These are phyloP conservation scores for Drosophila austrosaltans DNA, from an alignment of 2,888 invertebrate species.

Conservation along the genomic window DNA sequence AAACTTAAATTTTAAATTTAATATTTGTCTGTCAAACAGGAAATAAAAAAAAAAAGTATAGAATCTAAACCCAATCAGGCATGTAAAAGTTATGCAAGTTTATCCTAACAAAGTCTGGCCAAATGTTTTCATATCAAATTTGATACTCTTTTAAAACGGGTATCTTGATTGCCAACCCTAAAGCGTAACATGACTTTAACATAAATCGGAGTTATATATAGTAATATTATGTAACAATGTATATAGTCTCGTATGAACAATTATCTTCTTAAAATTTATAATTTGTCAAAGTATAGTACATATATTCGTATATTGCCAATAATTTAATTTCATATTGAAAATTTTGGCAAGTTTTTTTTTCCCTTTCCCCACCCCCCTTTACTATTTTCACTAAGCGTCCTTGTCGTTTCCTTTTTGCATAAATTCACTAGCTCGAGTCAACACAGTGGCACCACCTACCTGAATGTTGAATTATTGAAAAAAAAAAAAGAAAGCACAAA, in stretches of 20 bases:
- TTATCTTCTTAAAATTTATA: no score
- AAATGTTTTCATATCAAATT: slow-evolving; percentile 11
- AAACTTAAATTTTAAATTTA: slow-evolving; percentile 22
- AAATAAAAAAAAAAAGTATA: neutral
- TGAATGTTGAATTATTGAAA: slow-evolving; percentile 63
- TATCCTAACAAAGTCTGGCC: slow-evolving; percentile 25
- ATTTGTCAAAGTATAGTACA: neutral
- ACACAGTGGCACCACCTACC: slow-evolving; percentile 45
- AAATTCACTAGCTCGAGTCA: slow-evolving; percentile 42
- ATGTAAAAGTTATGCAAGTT: slow-evolving; percentile 38
- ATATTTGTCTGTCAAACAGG: slow-evolving; percentile 6
- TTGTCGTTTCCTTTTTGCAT: slow-evolving; percentile 41
- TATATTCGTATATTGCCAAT: neutral
- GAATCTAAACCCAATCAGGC: slow-evolving; percentile 47
- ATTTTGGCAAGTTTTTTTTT: slow-evolving; percentile 24
- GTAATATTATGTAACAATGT: no score
- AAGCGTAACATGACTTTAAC: no score
- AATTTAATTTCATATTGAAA: neutral
- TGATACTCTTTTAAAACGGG: neutral
- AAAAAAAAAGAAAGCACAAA: slow-evolving; percentile 46
- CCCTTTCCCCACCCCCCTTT: neutral
- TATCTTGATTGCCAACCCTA: neutral
- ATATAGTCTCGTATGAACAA: no score
- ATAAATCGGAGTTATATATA: no score
- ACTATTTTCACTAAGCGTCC: slow-evolving; percentile 38